Conservation (phyloP, 2,888 invertebrate genomes). For the Patella depressa region DNA sequence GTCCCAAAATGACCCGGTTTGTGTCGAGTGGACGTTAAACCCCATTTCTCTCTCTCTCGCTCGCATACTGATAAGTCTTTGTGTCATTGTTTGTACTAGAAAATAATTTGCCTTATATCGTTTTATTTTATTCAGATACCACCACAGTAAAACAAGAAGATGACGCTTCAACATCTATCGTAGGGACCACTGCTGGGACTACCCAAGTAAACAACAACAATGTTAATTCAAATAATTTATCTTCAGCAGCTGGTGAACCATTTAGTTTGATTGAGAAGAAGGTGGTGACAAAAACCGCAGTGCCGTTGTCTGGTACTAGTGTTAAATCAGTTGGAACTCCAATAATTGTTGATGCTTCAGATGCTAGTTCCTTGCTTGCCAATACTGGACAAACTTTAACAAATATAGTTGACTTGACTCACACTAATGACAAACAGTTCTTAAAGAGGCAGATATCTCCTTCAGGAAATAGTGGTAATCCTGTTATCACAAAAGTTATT, state of each 20-base stretch:
- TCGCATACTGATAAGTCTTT: no score
- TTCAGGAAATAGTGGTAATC: constrained; percentile 42
- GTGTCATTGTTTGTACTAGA: not conserved
- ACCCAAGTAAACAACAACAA: not conserved
- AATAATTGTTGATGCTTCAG: constrained; percentile 2
- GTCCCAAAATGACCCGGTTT: no score
- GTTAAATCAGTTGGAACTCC: not conserved
- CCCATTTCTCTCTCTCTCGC: no score
- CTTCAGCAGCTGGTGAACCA: not conserved
- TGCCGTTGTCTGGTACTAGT: not conserved
- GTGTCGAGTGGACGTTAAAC: no score
- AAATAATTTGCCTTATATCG: not conserved
- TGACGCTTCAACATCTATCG: not conserved
- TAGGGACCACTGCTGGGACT: not conserved
- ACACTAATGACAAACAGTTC: constrained; percentile 32
- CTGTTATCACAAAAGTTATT: constrained; percentile 68
- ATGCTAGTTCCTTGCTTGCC: not conserved
- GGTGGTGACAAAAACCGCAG: not conserved
- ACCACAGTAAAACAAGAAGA: not conserved
- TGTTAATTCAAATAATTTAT: constrained; percentile 25
- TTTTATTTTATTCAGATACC: not conserved
- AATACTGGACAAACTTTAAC: constrained; percentile 1
- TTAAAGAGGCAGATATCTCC: constrained; percentile 37
- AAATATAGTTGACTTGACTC: constrained; percentile 22
- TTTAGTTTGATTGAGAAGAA: not conserved